A percentile compares a stretch with the other conserved stretches of the same genome.
Evolutionary conservation across 2,888 invertebrate species (phyloP).

Genomic region (Epinotia brunnichana): DNA sequence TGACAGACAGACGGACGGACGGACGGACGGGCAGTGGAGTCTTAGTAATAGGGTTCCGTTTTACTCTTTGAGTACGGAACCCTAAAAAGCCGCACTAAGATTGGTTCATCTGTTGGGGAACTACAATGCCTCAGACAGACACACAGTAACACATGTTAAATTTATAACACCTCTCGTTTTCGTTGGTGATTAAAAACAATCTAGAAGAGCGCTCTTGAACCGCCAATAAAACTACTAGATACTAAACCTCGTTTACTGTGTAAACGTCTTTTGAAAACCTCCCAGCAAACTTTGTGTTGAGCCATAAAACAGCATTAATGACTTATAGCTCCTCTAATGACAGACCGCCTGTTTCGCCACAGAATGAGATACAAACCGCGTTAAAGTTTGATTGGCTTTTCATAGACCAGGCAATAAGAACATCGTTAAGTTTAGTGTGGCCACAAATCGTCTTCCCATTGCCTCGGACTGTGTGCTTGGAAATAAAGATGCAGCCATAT

Average conservation of each 20-base stretch:
- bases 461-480: conserved; percentile 54
- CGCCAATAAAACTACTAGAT: background rate
- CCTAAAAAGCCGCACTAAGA: too few species aligned
- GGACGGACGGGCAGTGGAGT: too few species aligned
- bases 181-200: too few species aligned
- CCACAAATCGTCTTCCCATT: conserved; percentile 69
- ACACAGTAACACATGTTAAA: too few species aligned
- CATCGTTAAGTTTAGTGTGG: conserved; percentile 70
- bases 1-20: too few species aligned
- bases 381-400: conserved; percentile 78
- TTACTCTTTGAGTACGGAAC: too few species aligned
- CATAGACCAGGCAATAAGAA: conserved; percentile 67
- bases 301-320: conserved; percentile 24
- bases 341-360: conserved; percentile 55
- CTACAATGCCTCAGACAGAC: too few species aligned
- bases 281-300: conserved; percentile 32
- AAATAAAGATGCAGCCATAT: conserved; percentile 59
- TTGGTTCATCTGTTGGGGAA: too few species aligned
- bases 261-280: conserved; percentile 8
- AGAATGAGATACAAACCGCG: conserved; percentile 61
- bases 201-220: background rate
- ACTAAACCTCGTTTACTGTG: conserved; percentile 7
- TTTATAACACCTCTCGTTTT: too few species aligned
- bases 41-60: too few species aligned
- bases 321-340: conserved; percentile 33